phyloP scores from a whole-genome alignment of 2,888 invertebrate species.

The Mantis religiosa region DNA sequence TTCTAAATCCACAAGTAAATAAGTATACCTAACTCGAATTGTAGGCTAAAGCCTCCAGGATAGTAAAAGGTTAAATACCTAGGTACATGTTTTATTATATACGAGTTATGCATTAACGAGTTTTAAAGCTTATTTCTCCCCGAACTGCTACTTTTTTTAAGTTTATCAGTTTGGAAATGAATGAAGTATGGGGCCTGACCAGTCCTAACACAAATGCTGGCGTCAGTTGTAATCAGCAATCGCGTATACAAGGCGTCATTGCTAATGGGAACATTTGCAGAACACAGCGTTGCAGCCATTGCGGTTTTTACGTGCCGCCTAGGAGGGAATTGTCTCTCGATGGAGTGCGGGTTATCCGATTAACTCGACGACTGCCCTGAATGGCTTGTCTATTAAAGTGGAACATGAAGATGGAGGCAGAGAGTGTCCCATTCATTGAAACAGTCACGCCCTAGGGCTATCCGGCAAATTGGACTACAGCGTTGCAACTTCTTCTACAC shows the following conservation, averaged over 20 bases:
- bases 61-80: too few species aligned
- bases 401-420: neutral
- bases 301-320: neutral
- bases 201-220: neutral
- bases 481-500: neutral
- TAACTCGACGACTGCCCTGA: neutral
- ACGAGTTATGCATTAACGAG: too few species aligned
- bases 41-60: too few species aligned
- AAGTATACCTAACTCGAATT: too few species aligned
- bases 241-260: neutral
- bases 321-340: neutral
- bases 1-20: too few species aligned
- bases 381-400: neutral
- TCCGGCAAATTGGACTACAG: neutral
- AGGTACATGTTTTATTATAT: too few species aligned
- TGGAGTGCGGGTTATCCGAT: neutral
- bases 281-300: neutral
- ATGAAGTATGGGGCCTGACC: neutral
- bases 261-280: neutral
- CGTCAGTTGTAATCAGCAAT: neutral
- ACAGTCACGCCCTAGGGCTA: neutral
- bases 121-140: too few species aligned
- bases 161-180: neutral
- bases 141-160: neutral
- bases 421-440: neutral